phyloP scores from a whole-genome alignment of 2,888 invertebrate genomes.

The Ectemnius lituratus region DNA sequence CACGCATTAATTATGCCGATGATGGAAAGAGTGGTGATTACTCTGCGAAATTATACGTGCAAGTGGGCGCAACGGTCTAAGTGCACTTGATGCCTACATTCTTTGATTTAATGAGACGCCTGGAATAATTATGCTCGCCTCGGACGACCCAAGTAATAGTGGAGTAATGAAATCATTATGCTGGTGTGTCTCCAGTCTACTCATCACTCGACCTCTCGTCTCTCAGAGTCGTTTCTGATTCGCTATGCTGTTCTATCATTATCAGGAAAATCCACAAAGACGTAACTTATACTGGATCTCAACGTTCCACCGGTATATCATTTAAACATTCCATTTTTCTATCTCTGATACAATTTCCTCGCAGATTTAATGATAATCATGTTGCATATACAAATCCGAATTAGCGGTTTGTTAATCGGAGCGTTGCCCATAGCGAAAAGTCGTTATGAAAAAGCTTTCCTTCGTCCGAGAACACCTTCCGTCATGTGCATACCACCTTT shows the following conservation, averaged over 20 bases:
- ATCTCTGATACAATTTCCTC: no score
- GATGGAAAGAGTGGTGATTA: constrained; percentile 22
- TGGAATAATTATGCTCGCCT: constrained; percentile 29
- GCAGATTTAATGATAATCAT: no score
- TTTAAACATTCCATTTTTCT: no score
- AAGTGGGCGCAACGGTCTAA: constrained; percentile 8
- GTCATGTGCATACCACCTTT: constrained; percentile 23
- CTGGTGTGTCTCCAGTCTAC: constrained; percentile 31
- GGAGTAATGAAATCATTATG: constrained; percentile 47
- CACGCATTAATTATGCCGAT: constrained; percentile 12
- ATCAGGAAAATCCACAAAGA: not conserved
- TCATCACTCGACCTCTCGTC: constrained; percentile 14
- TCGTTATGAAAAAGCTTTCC: not conserved
- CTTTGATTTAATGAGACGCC: constrained; percentile 38
- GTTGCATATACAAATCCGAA: not conserved
- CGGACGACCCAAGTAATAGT: constrained; percentile 18
- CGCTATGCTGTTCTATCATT: constrained; percentile 4
- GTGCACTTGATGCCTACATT: constrained; percentile 18
- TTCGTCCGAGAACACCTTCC: constrained; percentile 41
- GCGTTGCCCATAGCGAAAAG: not conserved
- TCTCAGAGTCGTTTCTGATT: constrained; percentile 27
- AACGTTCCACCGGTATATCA: no score
- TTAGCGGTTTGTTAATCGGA: not conserved
- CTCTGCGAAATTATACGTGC: constrained; percentile 20
- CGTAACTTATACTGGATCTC: no score